Evolutionary conservation across 2,888 invertebrate species (phyloP).

Genomic region (Notodonta ziczac): DNA sequence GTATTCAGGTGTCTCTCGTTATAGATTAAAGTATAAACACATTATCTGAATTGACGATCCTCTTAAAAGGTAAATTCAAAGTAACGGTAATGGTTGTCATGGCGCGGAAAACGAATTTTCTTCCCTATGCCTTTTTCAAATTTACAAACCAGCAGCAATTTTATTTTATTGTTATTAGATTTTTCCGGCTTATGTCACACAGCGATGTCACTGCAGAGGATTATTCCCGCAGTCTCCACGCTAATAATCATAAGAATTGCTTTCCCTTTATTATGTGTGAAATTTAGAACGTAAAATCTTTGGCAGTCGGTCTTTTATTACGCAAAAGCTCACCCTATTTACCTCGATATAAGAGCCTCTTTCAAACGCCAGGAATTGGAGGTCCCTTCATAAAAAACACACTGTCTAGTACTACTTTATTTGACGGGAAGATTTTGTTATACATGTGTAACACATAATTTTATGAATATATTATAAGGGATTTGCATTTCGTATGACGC

Average conservation of each 20-base stretch:
- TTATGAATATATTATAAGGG: slow-evolving; percentile 75
- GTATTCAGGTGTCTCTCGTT: not conserved
- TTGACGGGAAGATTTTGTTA: slow-evolving; percentile 65
- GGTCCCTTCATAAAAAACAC: slow-evolving; percentile 63
- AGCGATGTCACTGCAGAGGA: slow-evolving; percentile 76
- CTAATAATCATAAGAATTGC: slow-evolving; percentile 85
- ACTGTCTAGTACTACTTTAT: slow-evolving; percentile 64
- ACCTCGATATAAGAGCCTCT: slow-evolving; percentile 51
- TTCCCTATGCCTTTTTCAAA: slow-evolving; percentile 80
- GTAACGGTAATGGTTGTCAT: slow-evolving; percentile 80
- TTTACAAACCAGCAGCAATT: slow-evolving; percentile 83
- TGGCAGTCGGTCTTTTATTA: slow-evolving; percentile 44
- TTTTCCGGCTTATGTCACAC: slow-evolving; percentile 84
- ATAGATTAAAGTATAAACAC: slow-evolving; percentile 50
- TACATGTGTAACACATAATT: slow-evolving; percentile 70
- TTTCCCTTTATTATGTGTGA: slow-evolving; percentile 82
- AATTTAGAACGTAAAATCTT: slow-evolving; percentile 77
- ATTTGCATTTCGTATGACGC: slow-evolving; percentile 62
- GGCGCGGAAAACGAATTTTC: slow-evolving; percentile 79
- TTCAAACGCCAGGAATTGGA: slow-evolving; percentile 42
- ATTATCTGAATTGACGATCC: slow-evolving; percentile 61
- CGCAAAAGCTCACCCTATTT: slow-evolving; percentile 45
- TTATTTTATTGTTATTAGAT: slow-evolving; percentile 85
- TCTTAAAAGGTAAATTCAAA: slow-evolving; percentile 75
- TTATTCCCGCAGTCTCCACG: slow-evolving; percentile 81